These are phyloP conservation scores for Lepidothrix coronata DNA, from an alignment of 2,113 vertebrate species.

Conservation along the genomic window DNA sequence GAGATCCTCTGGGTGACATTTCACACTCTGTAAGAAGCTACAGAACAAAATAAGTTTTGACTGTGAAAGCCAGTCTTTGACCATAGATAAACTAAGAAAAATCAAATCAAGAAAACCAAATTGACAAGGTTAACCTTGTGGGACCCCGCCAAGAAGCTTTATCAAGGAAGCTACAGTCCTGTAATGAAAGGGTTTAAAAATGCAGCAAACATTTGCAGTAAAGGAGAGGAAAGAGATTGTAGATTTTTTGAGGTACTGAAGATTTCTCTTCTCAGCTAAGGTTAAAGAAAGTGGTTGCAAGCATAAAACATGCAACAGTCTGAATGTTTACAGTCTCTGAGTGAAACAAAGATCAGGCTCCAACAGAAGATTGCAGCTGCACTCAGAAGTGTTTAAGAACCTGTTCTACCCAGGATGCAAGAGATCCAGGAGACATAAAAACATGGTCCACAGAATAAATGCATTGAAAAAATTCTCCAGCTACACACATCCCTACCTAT, in stretches of 20 bases:
- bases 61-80: neutral
- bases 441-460: neutral
- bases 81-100: neutral
- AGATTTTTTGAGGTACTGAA: neutral
- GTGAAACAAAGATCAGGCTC: neutral
- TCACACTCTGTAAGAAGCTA: neutral
- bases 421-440: neutral
- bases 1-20: neutral
- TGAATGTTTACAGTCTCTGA: neutral
- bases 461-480: neutral
- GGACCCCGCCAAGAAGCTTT: neutral
- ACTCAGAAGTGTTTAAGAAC: neutral
- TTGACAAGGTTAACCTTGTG: neutral
- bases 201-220: neutral
- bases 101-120: neutral
- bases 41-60: neutral
- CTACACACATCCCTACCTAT: neutral
- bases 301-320: neutral
- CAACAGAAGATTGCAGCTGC: neutral
- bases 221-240: neutral
- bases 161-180: fast-evolving
- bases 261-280: neutral
- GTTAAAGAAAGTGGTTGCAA: neutral
- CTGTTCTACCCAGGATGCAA: neutral
- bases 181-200: neutral